Conservation (phyloP, 2,888 invertebrate species). For the Gasteruption jaculator region DNA sequence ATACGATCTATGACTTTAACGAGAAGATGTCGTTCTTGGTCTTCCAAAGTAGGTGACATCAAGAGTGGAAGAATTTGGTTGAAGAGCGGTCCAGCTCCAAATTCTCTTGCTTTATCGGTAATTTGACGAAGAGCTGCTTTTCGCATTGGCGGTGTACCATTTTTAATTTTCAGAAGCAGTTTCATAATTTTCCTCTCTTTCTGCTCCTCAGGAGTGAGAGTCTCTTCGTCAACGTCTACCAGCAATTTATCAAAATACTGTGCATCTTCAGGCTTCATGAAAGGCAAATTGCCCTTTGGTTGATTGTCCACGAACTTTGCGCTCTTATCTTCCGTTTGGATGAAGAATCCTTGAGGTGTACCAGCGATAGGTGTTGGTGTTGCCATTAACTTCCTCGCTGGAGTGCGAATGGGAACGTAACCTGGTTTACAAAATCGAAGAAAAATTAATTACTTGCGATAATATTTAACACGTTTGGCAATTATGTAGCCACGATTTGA, state of each 20-base stretch:
- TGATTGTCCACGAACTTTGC: slow-evolving; percentile 93
- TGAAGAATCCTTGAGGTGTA: slow-evolving; percentile 91
- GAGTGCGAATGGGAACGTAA: slow-evolving; percentile 95
- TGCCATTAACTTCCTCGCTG: slow-evolving; percentile 94
- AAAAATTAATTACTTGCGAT: too few relatives aligned
- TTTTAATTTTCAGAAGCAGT: slow-evolving; percentile 94
- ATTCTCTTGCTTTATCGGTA: slow-evolving; percentile 97
- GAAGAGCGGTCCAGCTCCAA: slow-evolving; percentile 97
- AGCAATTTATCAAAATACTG: slow-evolving; percentile 99
- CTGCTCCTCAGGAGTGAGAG: slow-evolving; percentile 91
- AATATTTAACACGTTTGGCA: too few relatives aligned
- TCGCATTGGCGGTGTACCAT: slow-evolving; percentile 99
- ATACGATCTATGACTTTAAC: slow-evolving; percentile 99
- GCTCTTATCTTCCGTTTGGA: slow-evolving; percentile 84
- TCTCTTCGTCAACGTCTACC: slow-evolving; percentile 96
- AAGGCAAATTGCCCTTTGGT: slow-evolving; percentile 95
- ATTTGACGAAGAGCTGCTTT: slow-evolving; percentile 97
- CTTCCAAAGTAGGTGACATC: slow-evolving; percentile 99
- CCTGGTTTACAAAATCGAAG: slow-evolving; percentile 50
- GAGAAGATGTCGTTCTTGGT: slow-evolving; percentile 96
- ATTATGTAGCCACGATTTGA: too few relatives aligned
- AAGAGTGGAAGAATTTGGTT: slow-evolving; percentile 97
- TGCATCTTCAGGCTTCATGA: slow-evolving; percentile 96
- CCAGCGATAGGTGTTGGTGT: slow-evolving; percentile 96
- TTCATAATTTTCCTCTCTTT: slow-evolving; percentile 99